These are phyloP conservation scores for Chlorops oryzae DNA, from an alignment of 1,140 invertebrate species.

Conservation along the genomic window DNA sequence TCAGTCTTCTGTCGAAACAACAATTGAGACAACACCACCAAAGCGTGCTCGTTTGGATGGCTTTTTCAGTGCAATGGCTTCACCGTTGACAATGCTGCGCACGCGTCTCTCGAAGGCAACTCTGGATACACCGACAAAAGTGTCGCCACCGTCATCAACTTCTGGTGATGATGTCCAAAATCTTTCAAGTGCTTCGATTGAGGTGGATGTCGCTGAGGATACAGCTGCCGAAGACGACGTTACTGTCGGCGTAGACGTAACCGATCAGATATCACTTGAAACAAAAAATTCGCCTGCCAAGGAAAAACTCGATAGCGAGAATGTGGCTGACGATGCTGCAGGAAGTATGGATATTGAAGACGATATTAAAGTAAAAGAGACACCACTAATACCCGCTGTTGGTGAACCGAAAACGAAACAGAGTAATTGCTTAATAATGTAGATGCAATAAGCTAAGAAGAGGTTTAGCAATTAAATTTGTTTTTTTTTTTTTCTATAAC, in stretches of 20 bases:
- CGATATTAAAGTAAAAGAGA: slow-evolving; percentile 15
- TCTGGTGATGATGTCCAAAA: slow-evolving; percentile 31
- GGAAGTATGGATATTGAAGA: slow-evolving; percentile 1
- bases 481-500: no score
- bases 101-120: slow-evolving; percentile 32
- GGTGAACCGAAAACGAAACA: no score
- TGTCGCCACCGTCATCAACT: slow-evolving; percentile 21
- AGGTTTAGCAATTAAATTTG: no score
- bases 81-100: slow-evolving; percentile 34
- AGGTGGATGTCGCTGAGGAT: slow-evolving; percentile 26
- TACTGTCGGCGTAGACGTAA: slow-evolving; percentile 27
- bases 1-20: slow-evolving; percentile 29
- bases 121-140: slow-evolving; percentile 25
- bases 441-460: no score
- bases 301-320: background rate
- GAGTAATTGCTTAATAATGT: no score
- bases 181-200: slow-evolving; percentile 30
- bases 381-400: background rate
- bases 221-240: slow-evolving; percentile 21
- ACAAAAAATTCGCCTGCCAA: slow-evolving; percentile 14
- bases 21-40: slow-evolving; percentile 37
- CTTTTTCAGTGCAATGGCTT: slow-evolving; percentile 32
- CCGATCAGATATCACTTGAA: slow-evolving; percentile 25
- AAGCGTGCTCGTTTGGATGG: slow-evolving; percentile 37
- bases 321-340: slow-evolving; percentile 13